Conservation (phyloP, 30 jellyfish, hydroid and myxozoan genomes). For the Cassiopea xamachana region DNA sequence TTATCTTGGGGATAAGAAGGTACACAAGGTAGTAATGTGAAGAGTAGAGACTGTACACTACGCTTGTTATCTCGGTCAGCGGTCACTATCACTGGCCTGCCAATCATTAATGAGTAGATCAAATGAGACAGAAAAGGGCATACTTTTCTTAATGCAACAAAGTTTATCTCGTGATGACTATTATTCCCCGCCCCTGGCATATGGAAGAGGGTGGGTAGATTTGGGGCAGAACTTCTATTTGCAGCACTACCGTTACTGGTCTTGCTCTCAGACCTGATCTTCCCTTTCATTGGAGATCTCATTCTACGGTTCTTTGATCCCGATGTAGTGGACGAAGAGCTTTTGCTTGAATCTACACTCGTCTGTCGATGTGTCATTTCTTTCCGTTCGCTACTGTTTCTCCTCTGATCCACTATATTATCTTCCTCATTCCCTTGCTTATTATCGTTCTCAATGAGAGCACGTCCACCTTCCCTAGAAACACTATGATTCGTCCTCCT, state of each 20-base stretch:
- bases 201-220: constrained; percentile 29
- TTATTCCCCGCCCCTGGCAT: constrained; percentile 33
- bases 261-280: constrained; percentile 4
- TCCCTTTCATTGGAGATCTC: neutral
- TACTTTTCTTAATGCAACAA: constrained; percentile 49
- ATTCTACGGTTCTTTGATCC: constrained; percentile 7
- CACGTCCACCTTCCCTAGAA: constrained; percentile 8
- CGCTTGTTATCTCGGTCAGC: constrained; percentile 63
- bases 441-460: neutral
- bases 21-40: constrained; percentile 68
- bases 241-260: constrained; percentile 37
- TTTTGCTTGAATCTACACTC: constrained; percentile 36
- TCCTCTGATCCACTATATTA: neutral
- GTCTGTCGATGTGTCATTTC: constrained; percentile 11
- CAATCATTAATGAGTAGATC: constrained; percentile 82
- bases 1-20: constrained; percentile 61
- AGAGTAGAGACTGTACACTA: constrained; percentile 58
- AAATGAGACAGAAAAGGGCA: constrained; percentile 82
- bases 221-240: constrained; percentile 16
- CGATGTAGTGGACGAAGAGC: constrained; percentile 62
- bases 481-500: constrained; percentile 21
- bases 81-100: constrained; percentile 82
- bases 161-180: constrained; percentile 16
- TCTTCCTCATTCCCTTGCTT: neutral
- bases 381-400: neutral